Conservation (phyloP, 2,888 invertebrate genomes). For the Lithophane socia region DNA sequence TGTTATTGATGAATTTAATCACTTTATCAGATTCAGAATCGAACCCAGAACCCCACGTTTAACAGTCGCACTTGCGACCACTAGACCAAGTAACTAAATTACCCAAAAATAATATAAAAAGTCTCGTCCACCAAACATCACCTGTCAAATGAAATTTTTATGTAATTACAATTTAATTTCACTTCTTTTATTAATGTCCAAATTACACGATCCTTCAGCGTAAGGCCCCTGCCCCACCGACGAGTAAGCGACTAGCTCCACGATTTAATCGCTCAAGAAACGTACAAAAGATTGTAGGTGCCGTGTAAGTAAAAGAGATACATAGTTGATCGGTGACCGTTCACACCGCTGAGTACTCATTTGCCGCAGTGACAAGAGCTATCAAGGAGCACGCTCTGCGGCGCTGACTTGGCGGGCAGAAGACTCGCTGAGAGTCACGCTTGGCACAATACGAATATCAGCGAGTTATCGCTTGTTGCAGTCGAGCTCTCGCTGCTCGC, state of each 20-base stretch:
- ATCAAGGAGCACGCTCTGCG: neutral
- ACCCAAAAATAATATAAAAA: neutral
- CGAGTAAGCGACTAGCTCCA: neutral
- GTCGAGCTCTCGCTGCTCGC: neutral
- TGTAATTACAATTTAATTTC: constrained; percentile 35
- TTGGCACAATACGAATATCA: neutral
- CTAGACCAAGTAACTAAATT: neutral
- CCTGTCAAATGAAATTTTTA: constrained; percentile 1
- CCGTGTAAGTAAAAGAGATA: neutral
- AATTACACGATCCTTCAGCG: constrained; percentile 22
- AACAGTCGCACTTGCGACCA: neutral
- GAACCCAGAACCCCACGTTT: neutral
- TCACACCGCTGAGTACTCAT: neutral
- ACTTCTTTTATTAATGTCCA: constrained; percentile 28
- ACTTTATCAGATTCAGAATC: neutral
- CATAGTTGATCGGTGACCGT: neutral
- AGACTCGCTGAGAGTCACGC: no score
- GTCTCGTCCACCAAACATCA: neutral
- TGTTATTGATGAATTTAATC: neutral
- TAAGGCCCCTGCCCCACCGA: neutral
- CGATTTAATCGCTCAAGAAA: neutral
- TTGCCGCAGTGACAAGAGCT: neutral
- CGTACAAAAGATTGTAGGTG: neutral
- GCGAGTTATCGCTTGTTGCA: neutral
- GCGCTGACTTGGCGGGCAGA: neutral